Evolutionary conservation across 2,797 vertebrate species (phyloP).

Genomic region (Masticophis lateralis): DNA sequence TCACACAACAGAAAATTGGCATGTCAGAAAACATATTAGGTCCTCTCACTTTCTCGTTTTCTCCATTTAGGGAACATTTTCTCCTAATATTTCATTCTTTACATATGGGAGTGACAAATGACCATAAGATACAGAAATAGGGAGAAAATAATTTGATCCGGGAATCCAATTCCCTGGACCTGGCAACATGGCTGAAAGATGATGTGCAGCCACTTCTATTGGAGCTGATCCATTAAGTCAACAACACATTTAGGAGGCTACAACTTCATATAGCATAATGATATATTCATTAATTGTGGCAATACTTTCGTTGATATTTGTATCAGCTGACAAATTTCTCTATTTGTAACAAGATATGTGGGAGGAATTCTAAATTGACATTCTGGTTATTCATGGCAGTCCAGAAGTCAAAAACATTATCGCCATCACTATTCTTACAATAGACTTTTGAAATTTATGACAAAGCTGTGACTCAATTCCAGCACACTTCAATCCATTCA

Average conservation of each 20-base stretch:
- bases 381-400: not conserved
- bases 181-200: fast-evolving
- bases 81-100: not conserved
- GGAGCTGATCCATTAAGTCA: not conserved
- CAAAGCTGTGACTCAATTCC: conserved; percentile 34
- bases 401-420: not conserved
- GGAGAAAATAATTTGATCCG: not conserved
- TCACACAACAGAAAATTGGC: not conserved
- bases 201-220: not conserved
- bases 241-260: not conserved
- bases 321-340: not conserved
- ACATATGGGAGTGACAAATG: too few relatives aligned
- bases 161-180: not conserved
- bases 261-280: not conserved
- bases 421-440: conserved; percentile 12
- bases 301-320: not conserved
- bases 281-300: not conserved
- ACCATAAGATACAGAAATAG: not conserved
- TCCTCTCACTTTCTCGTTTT: not conserved
- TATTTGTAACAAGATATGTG: not conserved
- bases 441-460: conserved; percentile 25
- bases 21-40: not conserved
- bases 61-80: not conserved
- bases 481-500: not conserved
- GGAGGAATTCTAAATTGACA: not conserved